phyloP scores from a whole-genome alignment of 2,888 invertebrate genomes.

The Anthophora plumipes region DNA sequence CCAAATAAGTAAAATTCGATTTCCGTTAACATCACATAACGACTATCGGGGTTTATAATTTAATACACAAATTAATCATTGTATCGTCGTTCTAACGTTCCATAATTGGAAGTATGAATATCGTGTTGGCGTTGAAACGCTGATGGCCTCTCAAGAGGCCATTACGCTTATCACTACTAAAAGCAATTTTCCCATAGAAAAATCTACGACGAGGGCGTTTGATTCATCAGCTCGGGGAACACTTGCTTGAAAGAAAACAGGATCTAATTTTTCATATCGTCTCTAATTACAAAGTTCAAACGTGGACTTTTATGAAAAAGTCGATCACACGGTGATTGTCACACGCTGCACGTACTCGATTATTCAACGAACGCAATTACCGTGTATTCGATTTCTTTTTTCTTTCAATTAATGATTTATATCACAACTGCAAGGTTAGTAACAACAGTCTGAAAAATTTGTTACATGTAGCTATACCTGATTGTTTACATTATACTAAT shows the following conservation, averaged over 20 bases:
- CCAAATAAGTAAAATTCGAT: no score
- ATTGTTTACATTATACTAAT: no score
- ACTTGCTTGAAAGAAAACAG: background rate
- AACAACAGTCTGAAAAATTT: no score
- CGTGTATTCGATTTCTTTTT: slow-evolving; percentile 48
- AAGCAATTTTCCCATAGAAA: slow-evolving; percentile 19
- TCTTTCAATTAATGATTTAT: no score
- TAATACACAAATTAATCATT: background rate
- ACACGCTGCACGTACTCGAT: slow-evolving; percentile 69
- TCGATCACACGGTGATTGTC: slow-evolving; percentile 54
- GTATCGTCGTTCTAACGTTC: background rate
- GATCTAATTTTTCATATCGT: background rate
- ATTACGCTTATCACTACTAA: slow-evolving; percentile 11
- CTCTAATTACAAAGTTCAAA: slow-evolving; percentile 28
- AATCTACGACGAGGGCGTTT: slow-evolving; percentile 12
- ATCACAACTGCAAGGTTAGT: no score
- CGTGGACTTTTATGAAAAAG: background rate
- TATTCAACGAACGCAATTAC: slow-evolving; percentile 73
- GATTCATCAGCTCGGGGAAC: slow-evolving; percentile 31
- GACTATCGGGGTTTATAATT: background rate
- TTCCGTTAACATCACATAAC: background rate
- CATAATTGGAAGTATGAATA: slow-evolving; percentile 26
- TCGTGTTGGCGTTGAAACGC: slow-evolving; percentile 14
- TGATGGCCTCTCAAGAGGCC: slow-evolving; percentile 18
- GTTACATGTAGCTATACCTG: no score